Evolutionary conservation across 2,113 vertebrate genomes (phyloP), one percentile per base, ranked within the genome.

Genomic region (Festucalex cinctus): DNA sequence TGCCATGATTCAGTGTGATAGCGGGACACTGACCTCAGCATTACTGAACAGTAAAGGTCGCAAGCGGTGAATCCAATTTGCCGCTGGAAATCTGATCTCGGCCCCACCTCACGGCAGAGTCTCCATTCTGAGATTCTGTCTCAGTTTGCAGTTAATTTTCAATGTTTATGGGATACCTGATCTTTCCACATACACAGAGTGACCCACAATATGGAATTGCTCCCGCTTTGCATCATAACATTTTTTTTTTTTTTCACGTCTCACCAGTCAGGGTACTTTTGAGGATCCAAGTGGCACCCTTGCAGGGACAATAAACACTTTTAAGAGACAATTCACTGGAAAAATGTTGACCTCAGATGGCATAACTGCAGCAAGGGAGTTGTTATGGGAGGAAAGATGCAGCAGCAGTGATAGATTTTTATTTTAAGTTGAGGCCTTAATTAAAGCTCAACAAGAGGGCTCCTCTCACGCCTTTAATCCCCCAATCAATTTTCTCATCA

Each of bases 11-110:
- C 53, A 3, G 44, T 4, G 3, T 16, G 62, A 73, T 20, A 68
- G 65, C 54, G 53, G 48, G 65, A 62, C 68, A 66, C 70, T 67
- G 75, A 82, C 75, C 77, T 74, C 63, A 57, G 67, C 75, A 72
- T 67, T 75, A 73, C 65, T 74, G 63, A 16, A 14, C 72, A 69
- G n/a, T 8, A 71, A 84, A 78, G 79, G 82, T 76, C 79, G 82
- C 24, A 14, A 39, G 48, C 5, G 32, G 48, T 54, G 2, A 26
- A 68, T 70, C 49, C 63, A 9, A 77, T 77, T 66, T 65, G 60
- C 66, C 59, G 39, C 49, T 48, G 43, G 44, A 61, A 10, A 60
- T 69, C 24, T 39, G 41, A 24, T 75, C 9, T 1, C 12, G 8
- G 41, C 62, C 22, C 24, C 7, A 9, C 46, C 28, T 26, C 22